Evolutionary conservation across 2,888 invertebrate species (phyloP), one percentile per base, ranked within the genome.

Genomic region (Omphaloscelis lunosa): DNA sequence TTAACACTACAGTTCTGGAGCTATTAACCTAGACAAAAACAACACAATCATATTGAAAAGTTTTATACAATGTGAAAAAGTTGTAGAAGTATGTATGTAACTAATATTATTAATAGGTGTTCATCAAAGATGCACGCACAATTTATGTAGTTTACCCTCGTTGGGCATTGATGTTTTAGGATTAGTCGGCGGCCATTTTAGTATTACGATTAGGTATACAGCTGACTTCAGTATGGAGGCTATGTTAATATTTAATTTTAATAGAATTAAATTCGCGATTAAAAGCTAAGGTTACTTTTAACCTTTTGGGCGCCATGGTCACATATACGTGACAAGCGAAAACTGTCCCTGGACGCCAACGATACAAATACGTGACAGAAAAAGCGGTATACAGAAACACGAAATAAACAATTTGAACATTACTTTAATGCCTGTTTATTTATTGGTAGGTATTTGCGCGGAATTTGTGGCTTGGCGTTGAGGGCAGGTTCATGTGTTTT

Each of bases 81-180:
- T 0, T 29, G 1, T 29, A 48, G 20, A 29, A 27, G 29, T 12
- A 5, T 29, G 39, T 56, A 29, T 41, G 51, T 53, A 34, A 69
- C 8, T n/a, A 39, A 39, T 51, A 17, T 27, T 27, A 17, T 17
- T 23, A 41, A n/a, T 29, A 12, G 23, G 39, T 68, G 51, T 53
- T 53, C 27, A 69, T 69, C 27, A 41, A 70, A 71, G 29, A 58
- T n/a, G 72, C n/a, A 27, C 72, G 73, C n/a, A 74, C 58, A 74
- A 34, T 58, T 73, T 58, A 34, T 58, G 45, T 34, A 58, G 34
- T 45, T n/a, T 29, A 48, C 15, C 45, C 27, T 20, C 34, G 72
- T 23, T 34, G 23, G 34, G 34, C 1, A 20, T 72, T 41, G 7
- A 45, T 72, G 20, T 61, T 61, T 0, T 41, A 63, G 45, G 20